A percentile compares a stretch with the other conserved stretches of the same genome.
These are phyloP conservation scores for Strongylocentrotus purpuratus DNA, from an alignment of 35 echinoderm and acorn worm species.

Conservation along the genomic window DNA sequence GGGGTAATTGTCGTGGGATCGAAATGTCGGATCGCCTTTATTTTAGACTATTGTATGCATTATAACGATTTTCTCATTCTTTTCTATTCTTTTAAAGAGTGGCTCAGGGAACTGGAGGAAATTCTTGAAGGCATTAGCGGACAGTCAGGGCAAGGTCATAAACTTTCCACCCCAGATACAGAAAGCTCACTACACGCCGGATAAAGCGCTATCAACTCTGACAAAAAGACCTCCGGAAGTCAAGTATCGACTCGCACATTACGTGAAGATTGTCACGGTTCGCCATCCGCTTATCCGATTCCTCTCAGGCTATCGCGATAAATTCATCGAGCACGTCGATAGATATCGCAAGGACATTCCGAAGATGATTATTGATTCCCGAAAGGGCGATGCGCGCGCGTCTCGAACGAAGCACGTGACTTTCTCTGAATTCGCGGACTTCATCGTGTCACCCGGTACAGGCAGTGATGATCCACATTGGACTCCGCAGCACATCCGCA, in stretches of 20 bases:
- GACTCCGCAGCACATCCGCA: neutral
- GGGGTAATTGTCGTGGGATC: too few species aligned
- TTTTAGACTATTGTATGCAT: too few species aligned
- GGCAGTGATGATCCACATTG: neutral
- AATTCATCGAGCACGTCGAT: neutral
- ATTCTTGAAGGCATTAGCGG: neutral
- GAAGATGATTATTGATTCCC: neutral
- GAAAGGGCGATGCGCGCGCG: neutral
- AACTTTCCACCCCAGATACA: conserved; percentile 7
- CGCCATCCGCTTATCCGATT: conserved; percentile 25
- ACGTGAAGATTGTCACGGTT: conserved; percentile 23
- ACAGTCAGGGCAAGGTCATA: neutral
- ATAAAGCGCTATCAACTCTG: neutral
- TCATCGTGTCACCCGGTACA: neutral
- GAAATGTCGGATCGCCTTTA: too few species aligned
- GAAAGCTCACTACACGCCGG: neutral
- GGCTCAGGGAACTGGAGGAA: conserved; percentile 17
- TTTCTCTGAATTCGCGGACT: neutral
- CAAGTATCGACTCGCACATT: neutral
- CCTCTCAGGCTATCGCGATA: conserved; percentile 33
- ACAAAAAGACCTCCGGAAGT: neutral
- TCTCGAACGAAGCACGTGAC: neutral
- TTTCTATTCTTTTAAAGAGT: neutral
- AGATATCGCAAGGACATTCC: conserved; percentile 39
- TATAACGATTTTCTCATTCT: neutral